phyloP scores from a whole-genome alignment of 1,140 invertebrate species.

The Pseudomyrmex sp. region DNA sequence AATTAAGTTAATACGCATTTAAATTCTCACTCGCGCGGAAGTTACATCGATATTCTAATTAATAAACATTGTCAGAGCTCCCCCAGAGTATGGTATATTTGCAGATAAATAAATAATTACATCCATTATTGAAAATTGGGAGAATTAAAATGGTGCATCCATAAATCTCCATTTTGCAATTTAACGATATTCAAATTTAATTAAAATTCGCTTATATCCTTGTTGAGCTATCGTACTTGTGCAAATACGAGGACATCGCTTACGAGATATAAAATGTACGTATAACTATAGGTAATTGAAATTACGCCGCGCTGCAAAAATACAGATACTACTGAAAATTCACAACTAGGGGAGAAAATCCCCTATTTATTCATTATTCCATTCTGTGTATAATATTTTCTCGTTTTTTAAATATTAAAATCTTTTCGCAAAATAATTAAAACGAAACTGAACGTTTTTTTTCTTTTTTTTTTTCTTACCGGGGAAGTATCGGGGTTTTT shows the following conservation, averaged over 20 bases:
- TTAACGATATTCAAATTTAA: conserved; percentile 32
- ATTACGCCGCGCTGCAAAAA: not conserved
- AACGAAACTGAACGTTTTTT: too few species aligned
- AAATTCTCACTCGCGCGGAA: conserved; percentile 16
- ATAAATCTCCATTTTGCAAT: conserved; percentile 45
- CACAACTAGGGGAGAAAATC: not conserved
- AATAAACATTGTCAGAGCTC: conserved; percentile 8
- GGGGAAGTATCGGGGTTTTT: not conserved
- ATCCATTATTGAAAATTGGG: not conserved
- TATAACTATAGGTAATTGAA: not conserved
- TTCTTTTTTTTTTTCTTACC: not conserved
- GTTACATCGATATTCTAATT: conserved; percentile 27
- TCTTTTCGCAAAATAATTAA: too few species aligned
- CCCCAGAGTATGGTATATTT: conserved; percentile 5
- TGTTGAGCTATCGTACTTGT: not conserved
- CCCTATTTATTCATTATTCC: not conserved
- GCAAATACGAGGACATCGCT: not conserved
- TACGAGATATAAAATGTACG: not conserved
- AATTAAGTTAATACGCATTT: conserved; percentile 12
- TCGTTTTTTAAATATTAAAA: too few species aligned
- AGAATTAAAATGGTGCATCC: conserved; percentile 25
- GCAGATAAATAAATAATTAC: conserved; percentile 45
- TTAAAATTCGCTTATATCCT: conserved; percentile 36
- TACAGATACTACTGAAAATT: not conserved
- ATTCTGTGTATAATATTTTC: conserved; percentile 17